Conservation (phyloP, 1,140 invertebrate species). For the Tribolium madens region DNA sequence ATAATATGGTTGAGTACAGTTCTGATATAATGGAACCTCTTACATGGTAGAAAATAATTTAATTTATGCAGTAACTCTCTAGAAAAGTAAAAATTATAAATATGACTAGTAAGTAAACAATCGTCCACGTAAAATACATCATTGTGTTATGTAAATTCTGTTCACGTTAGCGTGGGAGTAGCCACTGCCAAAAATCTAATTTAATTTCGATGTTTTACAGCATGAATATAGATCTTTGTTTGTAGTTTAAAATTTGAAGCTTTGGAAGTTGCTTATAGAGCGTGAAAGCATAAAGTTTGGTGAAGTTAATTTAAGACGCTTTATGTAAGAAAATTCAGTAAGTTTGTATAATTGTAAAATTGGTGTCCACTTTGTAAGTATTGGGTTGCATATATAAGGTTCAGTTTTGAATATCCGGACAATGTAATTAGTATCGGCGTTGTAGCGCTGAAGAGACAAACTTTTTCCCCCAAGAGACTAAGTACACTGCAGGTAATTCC, state of each 20-base stretch:
- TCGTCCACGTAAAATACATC: too few species aligned
- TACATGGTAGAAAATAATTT: too few species aligned
- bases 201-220: neutral
- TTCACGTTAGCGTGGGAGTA: too few species aligned
- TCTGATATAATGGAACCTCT: too few species aligned
- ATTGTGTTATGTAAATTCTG: too few species aligned
- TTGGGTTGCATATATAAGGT: neutral
- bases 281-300: neutral
- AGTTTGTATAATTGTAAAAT: neutral
- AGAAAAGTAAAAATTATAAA: too few species aligned
- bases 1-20: too few species aligned
- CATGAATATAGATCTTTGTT: neutral
- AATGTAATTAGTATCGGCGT: conserved; percentile 18
- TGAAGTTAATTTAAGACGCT: neutral
- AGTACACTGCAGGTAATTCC: conserved; percentile 28
- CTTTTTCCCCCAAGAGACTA: conserved; percentile 10
- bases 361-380: neutral
- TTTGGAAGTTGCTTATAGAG: neutral
- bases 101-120: too few species aligned
- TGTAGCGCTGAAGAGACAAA: conserved; percentile 24
- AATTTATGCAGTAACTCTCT: too few species aligned
- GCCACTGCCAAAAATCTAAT: too few species aligned
- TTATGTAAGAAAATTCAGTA: neutral
- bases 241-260: neutral
- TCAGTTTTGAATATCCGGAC: conserved; percentile 1